Conservation (phyloP, 2,113 vertebrate species). For the Mustela lutreola region DNA sequence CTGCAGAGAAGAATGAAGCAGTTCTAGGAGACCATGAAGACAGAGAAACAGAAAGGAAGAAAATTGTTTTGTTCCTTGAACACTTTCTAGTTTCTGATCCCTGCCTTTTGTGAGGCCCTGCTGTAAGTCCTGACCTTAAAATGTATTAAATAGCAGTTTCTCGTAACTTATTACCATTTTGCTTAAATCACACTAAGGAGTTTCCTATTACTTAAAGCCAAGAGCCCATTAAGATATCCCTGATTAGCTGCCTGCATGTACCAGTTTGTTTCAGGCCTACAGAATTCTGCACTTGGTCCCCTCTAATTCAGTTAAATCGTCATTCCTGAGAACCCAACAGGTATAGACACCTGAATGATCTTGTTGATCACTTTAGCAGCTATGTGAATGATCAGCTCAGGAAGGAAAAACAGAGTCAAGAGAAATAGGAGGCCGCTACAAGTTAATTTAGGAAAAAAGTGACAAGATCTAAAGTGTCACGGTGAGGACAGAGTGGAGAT, state of each 20-base stretch:
- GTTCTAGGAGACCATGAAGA: conserved; percentile 15
- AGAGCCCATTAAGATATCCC: not conserved
- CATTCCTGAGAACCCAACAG: conserved; percentile 34
- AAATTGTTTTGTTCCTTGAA: conserved; percentile 18
- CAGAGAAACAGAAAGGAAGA: conserved; percentile 9
- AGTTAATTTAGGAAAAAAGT: conserved; percentile 46
- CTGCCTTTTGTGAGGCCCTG: not conserved
- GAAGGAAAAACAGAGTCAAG: conserved; percentile 30
- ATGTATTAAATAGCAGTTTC: conserved; percentile 34
- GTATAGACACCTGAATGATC: not conserved
- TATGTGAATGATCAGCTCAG: not conserved
- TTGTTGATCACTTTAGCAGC: not conserved
- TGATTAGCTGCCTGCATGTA: not conserved
- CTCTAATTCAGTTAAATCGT: not conserved
- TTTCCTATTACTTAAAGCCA: conserved; percentile 50
- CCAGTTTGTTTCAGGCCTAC: not conserved
- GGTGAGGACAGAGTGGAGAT: not conserved
- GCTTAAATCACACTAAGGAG: not conserved
- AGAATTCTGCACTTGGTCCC: not conserved
- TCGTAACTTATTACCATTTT: not conserved
- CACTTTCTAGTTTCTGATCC: not conserved
- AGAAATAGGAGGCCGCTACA: conserved; percentile 20
- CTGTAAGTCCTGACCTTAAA: not conserved
- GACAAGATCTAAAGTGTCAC: conserved; percentile 8
- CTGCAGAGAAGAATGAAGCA: conserved; percentile 50